Conservation (phyloP, 2,888 invertebrate species). For the Luffia ferchaultella region DNA sequence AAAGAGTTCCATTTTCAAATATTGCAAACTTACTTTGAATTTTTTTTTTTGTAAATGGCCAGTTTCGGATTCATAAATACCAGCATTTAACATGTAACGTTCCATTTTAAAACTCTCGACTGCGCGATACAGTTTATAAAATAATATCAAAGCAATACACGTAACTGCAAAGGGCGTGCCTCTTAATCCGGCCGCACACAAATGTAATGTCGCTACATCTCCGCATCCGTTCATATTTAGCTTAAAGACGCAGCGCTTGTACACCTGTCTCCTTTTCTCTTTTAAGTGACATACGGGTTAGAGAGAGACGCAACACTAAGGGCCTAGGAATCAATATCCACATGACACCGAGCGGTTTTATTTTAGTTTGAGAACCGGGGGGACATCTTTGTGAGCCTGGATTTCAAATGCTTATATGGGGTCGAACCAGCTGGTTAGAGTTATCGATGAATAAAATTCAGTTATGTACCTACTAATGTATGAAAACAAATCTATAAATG, state of each 20-base stretch:
- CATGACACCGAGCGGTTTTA: slow-evolving; percentile 3
- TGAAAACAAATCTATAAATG: no score
- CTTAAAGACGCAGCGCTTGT: background rate
- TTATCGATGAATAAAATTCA: no score
- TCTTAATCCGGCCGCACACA: slow-evolving; percentile 1
- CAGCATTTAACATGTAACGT: no score
- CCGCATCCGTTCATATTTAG: slow-evolving; percentile 7
- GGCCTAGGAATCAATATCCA: slow-evolving; percentile 7
- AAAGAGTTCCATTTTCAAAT: background rate
- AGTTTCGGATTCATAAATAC: background rate
- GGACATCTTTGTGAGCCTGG: slow-evolving; percentile 1
- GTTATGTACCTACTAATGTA: no score
- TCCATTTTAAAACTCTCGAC: no score
- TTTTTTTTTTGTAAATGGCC: background rate
- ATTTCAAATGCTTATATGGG: no score
- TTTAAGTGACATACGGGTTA: background rate
- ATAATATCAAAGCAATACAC: background rate
- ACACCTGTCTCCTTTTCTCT: slow-evolving; percentile 1
- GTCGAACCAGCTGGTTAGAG: no score
- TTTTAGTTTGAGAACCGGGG: slow-evolving; percentile 2
- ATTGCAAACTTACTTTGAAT: background rate
- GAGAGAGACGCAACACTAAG: slow-evolving; percentile 1
- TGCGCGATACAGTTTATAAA: no score
- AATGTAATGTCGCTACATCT: slow-evolving; percentile 1
- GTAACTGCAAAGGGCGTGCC: background rate